Percentiles rank a stretch among this genome's conserved stretches.
phyloP scores from a whole-genome alignment of 2,888 invertebrate species.

The Perdita meconis region DNA sequence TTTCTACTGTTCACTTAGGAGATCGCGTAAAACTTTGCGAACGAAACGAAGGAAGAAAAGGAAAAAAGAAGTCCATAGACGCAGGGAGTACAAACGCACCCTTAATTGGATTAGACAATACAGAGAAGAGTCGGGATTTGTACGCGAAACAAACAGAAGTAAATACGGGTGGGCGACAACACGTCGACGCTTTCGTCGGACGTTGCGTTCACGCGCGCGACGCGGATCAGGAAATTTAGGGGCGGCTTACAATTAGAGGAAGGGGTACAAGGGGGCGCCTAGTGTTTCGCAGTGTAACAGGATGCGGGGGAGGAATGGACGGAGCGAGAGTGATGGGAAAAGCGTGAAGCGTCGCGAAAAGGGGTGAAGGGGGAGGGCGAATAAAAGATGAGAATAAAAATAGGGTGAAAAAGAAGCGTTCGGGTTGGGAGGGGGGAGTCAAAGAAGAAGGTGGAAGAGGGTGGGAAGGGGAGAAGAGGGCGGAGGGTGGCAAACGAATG shows the following conservation, averaged over 20 bases:
- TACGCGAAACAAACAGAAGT: neutral
- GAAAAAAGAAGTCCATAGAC: neutral
- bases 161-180: neutral
- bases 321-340: conserved; percentile 11
- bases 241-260: neutral
- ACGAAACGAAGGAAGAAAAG: neutral
- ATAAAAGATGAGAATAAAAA: conserved; percentile 43
- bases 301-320: neutral
- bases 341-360: conserved; percentile 22
- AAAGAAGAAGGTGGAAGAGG: conserved; percentile 18
- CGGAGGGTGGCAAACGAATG: conserved; percentile 59
- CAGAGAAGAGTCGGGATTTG: neutral
- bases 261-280: too few species aligned
- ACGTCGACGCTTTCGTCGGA: neutral
- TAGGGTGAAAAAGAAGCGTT: conserved; percentile 21
- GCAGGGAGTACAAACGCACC: neutral
- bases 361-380: too few species aligned
- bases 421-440: neutral
- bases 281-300: neutral
- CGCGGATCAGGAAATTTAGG: neutral
- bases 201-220: neutral
- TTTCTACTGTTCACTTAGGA: too few species aligned
- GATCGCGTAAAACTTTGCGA: too few species aligned
- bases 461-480: conserved; percentile 15
- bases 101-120: neutral